Evolutionary conservation across 2,113 vertebrate species (phyloP).

Genomic region (Urocynchramus pylzowi): DNA sequence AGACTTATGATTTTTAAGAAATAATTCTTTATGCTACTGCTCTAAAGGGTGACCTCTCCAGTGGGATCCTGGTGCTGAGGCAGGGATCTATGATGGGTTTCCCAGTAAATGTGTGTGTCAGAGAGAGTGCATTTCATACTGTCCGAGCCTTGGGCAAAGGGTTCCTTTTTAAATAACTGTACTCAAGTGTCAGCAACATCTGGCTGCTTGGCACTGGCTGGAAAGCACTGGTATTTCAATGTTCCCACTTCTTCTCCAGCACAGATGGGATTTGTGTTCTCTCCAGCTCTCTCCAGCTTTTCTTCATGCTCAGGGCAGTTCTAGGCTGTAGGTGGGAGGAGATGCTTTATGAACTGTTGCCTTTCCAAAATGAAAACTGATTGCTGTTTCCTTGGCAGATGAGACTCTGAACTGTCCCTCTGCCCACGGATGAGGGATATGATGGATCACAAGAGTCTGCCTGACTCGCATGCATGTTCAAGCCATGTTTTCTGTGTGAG

Average conservation of each 20-base stretch:
- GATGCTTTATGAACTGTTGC: background rate
- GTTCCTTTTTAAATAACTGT: background rate
- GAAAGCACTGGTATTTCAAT: background rate
- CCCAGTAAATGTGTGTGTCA: background rate
- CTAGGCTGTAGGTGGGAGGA: background rate
- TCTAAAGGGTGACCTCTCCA: background rate
- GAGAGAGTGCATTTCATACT: background rate
- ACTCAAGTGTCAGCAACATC: background rate
- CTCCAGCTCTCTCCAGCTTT: background rate
- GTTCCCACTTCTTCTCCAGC: background rate
- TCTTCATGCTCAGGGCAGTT: background rate
- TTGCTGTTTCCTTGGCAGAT: background rate
- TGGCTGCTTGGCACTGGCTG: background rate
- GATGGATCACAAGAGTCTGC: background rate
- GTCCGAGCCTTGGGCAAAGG: background rate
- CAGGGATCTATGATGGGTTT: background rate
- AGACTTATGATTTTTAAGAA: background rate
- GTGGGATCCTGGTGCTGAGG: background rate
- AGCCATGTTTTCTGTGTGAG: background rate
- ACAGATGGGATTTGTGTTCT: background rate
- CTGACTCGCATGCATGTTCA: slow-evolving; percentile 29
- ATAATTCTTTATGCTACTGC: background rate
- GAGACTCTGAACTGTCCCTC: background rate
- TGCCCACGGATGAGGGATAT: background rate
- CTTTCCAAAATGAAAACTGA: background rate